Conservation (phyloP, 2,113 vertebrate species). For the Erythrocercus mccallii region DNA sequence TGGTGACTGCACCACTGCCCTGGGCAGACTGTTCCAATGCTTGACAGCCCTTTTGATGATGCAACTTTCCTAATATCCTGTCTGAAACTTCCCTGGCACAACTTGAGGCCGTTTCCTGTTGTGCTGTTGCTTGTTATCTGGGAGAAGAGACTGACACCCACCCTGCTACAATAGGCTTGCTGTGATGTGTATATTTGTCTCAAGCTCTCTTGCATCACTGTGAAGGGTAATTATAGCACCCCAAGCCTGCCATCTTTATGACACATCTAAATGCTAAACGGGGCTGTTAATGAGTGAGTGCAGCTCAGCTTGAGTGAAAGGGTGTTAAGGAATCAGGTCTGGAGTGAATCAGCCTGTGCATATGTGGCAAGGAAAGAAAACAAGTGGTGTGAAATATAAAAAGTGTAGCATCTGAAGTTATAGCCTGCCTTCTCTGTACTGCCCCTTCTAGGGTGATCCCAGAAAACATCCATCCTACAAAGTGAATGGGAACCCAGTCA, state of each 20-base stretch:
- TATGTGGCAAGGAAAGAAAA: background rate
- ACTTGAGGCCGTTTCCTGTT: background rate
- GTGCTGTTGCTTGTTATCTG: background rate
- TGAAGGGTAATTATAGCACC: constrained; percentile 10
- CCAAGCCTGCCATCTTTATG: background rate
- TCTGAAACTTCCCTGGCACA: background rate
- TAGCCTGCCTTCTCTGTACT: background rate
- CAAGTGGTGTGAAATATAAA: background rate
- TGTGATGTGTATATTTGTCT: background rate
- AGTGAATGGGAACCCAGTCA: background rate
- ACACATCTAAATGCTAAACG: constrained; percentile 17
- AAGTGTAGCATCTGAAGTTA: background rate
- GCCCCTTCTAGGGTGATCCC: background rate
- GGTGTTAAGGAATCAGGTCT: constrained; percentile 6
- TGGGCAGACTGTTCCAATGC: background rate
- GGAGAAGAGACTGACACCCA: background rate
- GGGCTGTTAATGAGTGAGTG: constrained; percentile 22
- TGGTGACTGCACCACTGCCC: background rate
- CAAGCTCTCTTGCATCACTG: background rate
- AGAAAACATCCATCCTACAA: background rate
- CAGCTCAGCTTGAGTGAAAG: constrained; percentile 19
- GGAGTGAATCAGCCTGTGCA: background rate
- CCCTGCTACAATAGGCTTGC: background rate
- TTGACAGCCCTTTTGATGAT: background rate
- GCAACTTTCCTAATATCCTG: background rate